phyloP scores from a whole-genome alignment of 2,888 invertebrate species.

The Chironomus riparius region DNA sequence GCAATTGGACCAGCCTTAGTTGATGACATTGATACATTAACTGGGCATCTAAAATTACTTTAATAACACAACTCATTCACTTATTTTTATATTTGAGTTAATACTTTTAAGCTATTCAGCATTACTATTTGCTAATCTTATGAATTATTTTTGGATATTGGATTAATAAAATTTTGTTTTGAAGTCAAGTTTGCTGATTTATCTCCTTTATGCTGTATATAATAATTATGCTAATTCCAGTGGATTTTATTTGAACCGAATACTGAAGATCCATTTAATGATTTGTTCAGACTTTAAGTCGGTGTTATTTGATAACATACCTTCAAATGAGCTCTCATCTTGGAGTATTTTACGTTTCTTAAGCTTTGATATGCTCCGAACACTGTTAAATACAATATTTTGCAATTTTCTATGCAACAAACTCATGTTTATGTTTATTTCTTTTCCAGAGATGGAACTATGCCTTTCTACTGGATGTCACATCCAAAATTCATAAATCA shows the following conservation, averaged over 20 bases:
- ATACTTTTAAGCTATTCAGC: too few relatives aligned
- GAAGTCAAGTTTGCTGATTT: too few relatives aligned
- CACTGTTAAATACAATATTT: not conserved
- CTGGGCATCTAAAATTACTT: constrained; percentile 79
- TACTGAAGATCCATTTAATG: too few relatives aligned
- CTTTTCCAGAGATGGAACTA: not conserved
- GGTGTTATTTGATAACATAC: not conserved
- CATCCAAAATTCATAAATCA: too few relatives aligned
- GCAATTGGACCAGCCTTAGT: constrained; percentile 87
- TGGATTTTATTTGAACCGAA: too few relatives aligned
- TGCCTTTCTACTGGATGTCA: not conserved
- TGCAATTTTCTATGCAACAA: not conserved
- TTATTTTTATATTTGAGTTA: too few relatives aligned
- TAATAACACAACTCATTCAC: constrained; percentile 40
- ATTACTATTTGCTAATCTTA: too few relatives aligned
- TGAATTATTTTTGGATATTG: too few relatives aligned
- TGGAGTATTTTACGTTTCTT: not conserved
- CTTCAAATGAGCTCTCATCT: not conserved
- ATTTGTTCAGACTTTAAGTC: too few relatives aligned
- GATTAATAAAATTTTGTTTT: too few relatives aligned
- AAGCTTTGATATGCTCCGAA: not conserved
- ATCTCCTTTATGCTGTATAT: too few relatives aligned
- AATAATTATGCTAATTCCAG: too few relatives aligned
- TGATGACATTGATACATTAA: constrained; percentile 66
- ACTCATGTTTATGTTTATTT: not conserved